Base-by-base conservation (phyloP, 2,888 invertebrate genomes). In the Mechanitis messenoides region DNA sequence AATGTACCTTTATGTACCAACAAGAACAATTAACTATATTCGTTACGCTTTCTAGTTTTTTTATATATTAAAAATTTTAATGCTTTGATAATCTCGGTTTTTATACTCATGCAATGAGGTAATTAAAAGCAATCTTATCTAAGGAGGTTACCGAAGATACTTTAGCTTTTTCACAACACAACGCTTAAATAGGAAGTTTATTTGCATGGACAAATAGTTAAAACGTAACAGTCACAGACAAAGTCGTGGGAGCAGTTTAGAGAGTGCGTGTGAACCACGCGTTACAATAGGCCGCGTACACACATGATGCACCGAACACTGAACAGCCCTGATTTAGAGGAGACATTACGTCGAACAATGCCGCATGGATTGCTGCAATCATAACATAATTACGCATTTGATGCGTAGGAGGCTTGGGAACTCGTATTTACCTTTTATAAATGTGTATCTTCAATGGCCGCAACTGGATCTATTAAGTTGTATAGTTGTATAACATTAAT, bases 351-450 rank as follows among this genome's bases (percentile, higher is more conserved):
- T 71, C 77, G 79, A 83, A 87, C 87, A 89, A 88, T 85, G 85
- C 81, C 68, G 76, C 77, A 83, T 77, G 71, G 70, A 58, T 65
- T 70, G 70, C 66, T 65, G 85, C 84, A 87, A 87, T 83, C 76
- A 75, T 74, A 77, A 73, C 71, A 80, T 85, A 83, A 86, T 87
- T 85, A 85, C 78, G 75, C 78, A 72, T 69, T 69, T 50, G 50
- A 50, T 79, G 85, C 84, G 87, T 87, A 83, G 87, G 86, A 76
- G 79, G 84, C 83, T 78, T 87, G 87, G 83, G 87, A 87, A 88
- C 72, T 66, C 45, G 38, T 62, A 57, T 65, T 59, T 62, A 47
- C 61, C 60, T 64, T 57, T 65, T 62, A 61, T 58, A 59, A 65
- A 56, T 60, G 59, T 55, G 55, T 46, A 46, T 45, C 58, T 45